Evolutionary conservation across 2,888 invertebrate species (phyloP), one percentile per base, ranked within the genome.

Genomic region (Electrophaes corylata): DNA sequence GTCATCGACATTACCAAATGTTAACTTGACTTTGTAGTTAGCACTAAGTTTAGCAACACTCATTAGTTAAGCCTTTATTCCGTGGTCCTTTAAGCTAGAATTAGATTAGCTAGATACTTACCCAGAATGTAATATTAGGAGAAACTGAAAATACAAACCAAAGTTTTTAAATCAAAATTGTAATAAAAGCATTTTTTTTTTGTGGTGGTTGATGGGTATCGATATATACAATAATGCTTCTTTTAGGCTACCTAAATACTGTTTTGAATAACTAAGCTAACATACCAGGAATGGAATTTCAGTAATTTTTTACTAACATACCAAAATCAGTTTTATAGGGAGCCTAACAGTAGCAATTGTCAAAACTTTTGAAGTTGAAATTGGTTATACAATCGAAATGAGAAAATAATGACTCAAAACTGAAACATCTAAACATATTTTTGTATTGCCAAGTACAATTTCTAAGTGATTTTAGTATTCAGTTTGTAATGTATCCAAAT

Each of bases 401-500:
- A 10, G 10, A 29, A 29, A 29, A 29, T 10, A 29, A 6, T 29
- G n/a, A n/a, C n/a, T n/a, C n/a, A 29, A 1, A 10, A 39, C 0
- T 37, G 6, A 19, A 39, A 39, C 3, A 3, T 16, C 3, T 16
- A 19, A 20, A 18, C 1, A 23, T n/a, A 6, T 20, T 10, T 48
- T 14, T 10, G 18, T 45, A 18, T 14, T n/a, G 10, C 37, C 29
- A 44, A 43, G 48, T 26, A 11, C 12, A 37, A 31, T 37, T 55
- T 48, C n/a, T 29, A 49, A 49, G 33, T 41, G 5, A 8, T 37
- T 39, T 37, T 26, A 39, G 12, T 53, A 45, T 29, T 11, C 18
- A n/a, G 19, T 51, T 31, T 48, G n/a, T 33, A 46, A 6, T 53
- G 20, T 44, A n/a, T 48, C 12, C 41, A 12, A 23, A 23, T 35